Percentiles rank a stretch among this genome's conserved stretches.
Evolutionary conservation across 2,888 invertebrate genomes (phyloP).

Genomic region (Volucella inflata): DNA sequence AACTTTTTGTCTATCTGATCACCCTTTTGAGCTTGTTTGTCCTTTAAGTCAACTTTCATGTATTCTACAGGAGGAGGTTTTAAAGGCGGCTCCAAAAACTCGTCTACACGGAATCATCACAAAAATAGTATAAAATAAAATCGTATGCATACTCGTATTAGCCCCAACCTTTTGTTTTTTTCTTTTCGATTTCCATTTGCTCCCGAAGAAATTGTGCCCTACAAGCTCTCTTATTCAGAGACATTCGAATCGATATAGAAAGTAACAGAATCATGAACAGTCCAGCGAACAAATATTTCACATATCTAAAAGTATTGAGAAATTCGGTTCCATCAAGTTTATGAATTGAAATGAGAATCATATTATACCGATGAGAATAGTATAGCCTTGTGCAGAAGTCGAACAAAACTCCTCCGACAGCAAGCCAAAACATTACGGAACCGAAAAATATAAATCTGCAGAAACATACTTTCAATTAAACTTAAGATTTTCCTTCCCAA

Average conservation of each 20-base stretch:
- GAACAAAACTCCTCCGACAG: slow-evolving; percentile 26
- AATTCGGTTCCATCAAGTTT: too few species aligned
- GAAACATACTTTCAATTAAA: not conserved
- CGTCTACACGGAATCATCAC: not conserved
- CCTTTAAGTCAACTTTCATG: slow-evolving; percentile 24
- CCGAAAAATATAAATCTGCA: slow-evolving; percentile 55
- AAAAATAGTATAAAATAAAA: too few species aligned
- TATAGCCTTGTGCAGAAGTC: slow-evolving; percentile 25
- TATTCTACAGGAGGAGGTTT: slow-evolving; percentile 30
- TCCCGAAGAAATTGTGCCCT: not conserved
- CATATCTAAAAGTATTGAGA: not conserved
- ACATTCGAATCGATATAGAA: not conserved
- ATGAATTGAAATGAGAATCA: too few species aligned
- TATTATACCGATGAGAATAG: slow-evolving; percentile 21
- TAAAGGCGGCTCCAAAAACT: not conserved
- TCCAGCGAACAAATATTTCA: not conserved
- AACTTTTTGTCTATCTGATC: slow-evolving; percentile 34
- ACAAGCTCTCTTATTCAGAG: not conserved
- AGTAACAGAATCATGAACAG: not conserved
- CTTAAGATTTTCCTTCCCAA: not conserved
- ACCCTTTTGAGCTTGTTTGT: slow-evolving; percentile 3
- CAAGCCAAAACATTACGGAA: slow-evolving; percentile 51
- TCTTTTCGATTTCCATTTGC: not conserved
- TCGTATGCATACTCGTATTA: too few species aligned
- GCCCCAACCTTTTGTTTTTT: too few species aligned